Percentiles rank a stretch among this genome's conserved stretches.
Evolutionary conservation across 2,888 invertebrate genomes (phyloP).

Genomic region (Caenorhabditis macrosperma): DNA sequence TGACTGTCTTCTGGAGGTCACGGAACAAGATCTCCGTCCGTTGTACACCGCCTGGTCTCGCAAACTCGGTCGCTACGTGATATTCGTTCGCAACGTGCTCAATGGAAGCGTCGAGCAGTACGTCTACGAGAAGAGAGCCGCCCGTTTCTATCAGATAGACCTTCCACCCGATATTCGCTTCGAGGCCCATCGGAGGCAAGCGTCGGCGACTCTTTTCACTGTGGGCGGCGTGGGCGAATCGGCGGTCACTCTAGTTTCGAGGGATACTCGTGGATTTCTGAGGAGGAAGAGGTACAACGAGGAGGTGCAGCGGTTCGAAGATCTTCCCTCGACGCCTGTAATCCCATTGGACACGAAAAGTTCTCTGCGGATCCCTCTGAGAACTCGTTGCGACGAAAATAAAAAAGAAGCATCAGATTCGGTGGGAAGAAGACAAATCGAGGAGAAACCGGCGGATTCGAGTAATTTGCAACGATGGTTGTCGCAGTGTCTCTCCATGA

Average conservation of each 20-base stretch:
- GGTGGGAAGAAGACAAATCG: too few relatives aligned
- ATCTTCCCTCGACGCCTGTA: not conserved
- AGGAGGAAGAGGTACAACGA: not conserved
- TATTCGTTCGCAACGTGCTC: not conserved
- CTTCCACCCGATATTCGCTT: not conserved
- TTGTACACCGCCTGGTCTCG: not conserved
- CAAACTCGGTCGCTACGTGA: not conserved
- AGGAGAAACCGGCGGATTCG: not conserved
- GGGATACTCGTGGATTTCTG: not conserved
- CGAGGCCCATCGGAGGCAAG: not conserved
- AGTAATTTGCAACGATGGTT: not conserved
- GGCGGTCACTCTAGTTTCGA: not conserved
- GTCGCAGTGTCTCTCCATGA: not conserved
- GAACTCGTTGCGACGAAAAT: not conserved
- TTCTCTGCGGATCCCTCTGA: not conserved
- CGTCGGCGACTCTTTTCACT: not conserved
- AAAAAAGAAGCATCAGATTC: too few relatives aligned
- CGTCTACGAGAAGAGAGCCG: not conserved
- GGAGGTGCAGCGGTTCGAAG: not conserved
- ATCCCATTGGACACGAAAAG: not conserved
- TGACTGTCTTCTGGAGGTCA: not conserved
- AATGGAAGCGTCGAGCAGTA: not conserved
- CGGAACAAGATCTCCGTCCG: not conserved
- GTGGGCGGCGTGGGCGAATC: not conserved
- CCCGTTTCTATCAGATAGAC: not conserved